Evolutionary conservation across 2,113 vertebrate genomes (phyloP).

Genomic region (Heptranchias perlo): DNA sequence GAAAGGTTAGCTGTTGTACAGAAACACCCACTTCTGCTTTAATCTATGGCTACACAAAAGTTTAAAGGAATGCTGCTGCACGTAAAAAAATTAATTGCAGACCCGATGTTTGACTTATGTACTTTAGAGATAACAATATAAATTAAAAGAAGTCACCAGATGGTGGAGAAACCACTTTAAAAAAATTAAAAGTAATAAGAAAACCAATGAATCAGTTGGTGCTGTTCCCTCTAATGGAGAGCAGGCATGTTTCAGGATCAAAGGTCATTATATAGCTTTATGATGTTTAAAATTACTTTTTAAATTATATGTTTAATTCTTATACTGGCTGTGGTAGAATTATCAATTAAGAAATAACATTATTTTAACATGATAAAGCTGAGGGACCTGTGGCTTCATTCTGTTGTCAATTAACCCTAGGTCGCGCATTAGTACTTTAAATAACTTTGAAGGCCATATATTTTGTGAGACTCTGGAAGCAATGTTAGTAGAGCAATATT

Average conservation of each 20-base stretch:
- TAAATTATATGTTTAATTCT: background rate
- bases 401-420: background rate
- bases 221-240: background rate
- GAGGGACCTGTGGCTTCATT: background rate
- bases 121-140: background rate
- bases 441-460: background rate
- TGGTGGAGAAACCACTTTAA: background rate
- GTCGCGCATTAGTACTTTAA: background rate
- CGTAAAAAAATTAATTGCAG: background rate
- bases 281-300: background rate
- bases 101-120: background rate
- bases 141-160: too few relatives aligned
- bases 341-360: background rate
- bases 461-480: background rate
- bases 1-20: background rate
- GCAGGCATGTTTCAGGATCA: too few relatives aligned
- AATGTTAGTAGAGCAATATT: background rate
- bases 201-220: background rate
- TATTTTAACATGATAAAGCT: background rate
- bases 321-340: background rate
- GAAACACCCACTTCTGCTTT: background rate
- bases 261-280: background rate
- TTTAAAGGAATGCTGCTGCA: too few relatives aligned
- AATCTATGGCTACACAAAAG: background rate
- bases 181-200: background rate